Conservation (phyloP, 2,113 vertebrate genomes). For the Rhegmatorhina hoffmannsi region DNA sequence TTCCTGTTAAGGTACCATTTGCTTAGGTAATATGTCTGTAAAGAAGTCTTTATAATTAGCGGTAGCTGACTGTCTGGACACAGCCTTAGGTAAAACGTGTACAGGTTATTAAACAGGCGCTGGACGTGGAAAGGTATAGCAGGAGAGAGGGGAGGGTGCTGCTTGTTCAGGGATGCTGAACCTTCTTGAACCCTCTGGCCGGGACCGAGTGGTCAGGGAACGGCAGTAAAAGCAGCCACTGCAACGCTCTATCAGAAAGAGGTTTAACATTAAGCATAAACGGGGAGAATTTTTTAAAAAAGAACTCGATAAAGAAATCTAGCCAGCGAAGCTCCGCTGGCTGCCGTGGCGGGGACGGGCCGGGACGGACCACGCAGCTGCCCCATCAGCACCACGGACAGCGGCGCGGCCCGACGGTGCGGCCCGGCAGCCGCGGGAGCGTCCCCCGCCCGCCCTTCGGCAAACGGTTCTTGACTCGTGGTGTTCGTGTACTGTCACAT, state of each 20-base stretch:
- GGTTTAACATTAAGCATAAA: not conserved
- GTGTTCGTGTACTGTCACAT: rapidly evolving
- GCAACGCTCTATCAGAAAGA: not conserved
- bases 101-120: not conserved
- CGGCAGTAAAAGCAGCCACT: not conserved
- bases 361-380: too few species aligned
- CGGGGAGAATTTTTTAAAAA: not conserved
- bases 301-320: not conserved
- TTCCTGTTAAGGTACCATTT: not conserved
- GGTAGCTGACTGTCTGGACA: not conserved
- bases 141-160: not conserved
- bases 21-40: not conserved
- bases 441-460: rapidly evolving
- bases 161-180: not conserved
- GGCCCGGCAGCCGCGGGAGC: not conserved
- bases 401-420: not conserved
- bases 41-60: not conserved
- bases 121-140: not conserved
- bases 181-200: not conserved
- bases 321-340: not conserved
- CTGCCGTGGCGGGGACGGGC: rapidly evolving
- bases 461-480: not conserved
- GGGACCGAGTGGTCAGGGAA: not conserved
- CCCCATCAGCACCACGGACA: slow-evolving; percentile 47
- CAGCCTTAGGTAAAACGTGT: not conserved